Evolutionary conservation across 2,113 vertebrate species (phyloP), one percentile per base, ranked within the genome.

Genomic region (Paramormyrops kingsleyae): DNA sequence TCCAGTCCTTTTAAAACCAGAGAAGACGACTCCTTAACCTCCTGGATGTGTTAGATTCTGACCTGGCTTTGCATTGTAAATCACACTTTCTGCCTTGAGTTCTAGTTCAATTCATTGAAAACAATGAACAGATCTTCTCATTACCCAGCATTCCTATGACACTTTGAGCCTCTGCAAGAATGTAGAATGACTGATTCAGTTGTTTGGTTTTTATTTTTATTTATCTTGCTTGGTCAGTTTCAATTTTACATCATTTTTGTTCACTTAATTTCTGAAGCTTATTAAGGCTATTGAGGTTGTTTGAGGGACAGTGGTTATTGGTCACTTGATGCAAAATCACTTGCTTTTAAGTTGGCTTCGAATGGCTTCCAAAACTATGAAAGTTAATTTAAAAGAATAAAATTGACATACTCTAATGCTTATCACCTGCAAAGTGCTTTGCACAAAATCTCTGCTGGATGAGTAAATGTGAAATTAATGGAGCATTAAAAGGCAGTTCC

Each of bases 151-250:
- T 91, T 91, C 92, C 90, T 27, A 83, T 90, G 83, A 90, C 90
- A 91, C 91, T 90, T 90, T 89, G 89, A 94, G 92, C 91, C 90
- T 93, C 89, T 93, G 90, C 90, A 93, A 92, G 92, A 95, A 94
- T 93, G 92, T 92, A 93, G 83, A 89, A 80, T 77, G 31, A 88
- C 92, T 92, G 27, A 90, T 93, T 87, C 70, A 87, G 50, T 89
- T 90, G 91, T 92, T 92, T 91, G 91, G 92, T 46, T 89, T 66
- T 89, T 83, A 47, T 39, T 88, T 92, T 87, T 44, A n/a, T 91
- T 87, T 42, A 27, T 87, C 47, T 27, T 35, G 50, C 13, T 87
- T 87, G 13, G 13, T 35, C 8, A 53, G 1, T 53, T 53, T 56
- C 47, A n/a, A 8, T 53, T 56, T 87, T 87, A 87, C 24, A 52